These are phyloP conservation scores for Corapipo altera DNA, from an alignment of 2,113 vertebrate species.

Conservation along the genomic window DNA sequence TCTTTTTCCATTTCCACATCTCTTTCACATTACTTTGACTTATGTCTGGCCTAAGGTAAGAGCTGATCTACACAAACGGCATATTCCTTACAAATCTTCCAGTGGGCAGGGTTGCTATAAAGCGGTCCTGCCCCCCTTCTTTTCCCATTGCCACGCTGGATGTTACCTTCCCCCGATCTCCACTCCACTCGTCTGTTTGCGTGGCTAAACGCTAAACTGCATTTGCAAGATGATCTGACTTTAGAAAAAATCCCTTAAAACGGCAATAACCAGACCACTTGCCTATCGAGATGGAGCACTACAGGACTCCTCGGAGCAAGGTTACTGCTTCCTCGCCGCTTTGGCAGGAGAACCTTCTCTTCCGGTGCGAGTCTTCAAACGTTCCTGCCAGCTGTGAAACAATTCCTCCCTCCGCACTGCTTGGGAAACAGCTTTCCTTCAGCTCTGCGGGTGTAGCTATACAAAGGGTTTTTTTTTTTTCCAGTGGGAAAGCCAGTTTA, in stretches of 20 bases:
- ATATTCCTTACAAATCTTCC: neutral
- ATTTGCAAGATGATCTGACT: neutral
- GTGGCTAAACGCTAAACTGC: neutral
- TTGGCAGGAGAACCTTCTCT: neutral
- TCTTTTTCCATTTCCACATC: constrained; percentile 24
- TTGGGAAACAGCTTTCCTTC: neutral
- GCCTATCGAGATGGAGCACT: accelerated
- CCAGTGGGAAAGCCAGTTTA: neutral
- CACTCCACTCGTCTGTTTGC: neutral
- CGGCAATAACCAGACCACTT: neutral
- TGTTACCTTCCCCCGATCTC: neutral
- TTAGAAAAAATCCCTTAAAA: neutral
- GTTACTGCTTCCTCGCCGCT: accelerated
- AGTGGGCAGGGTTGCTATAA: neutral
- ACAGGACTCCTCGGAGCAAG: neutral
- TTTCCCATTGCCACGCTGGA: neutral
- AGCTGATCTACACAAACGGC: neutral
- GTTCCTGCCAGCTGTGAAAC: neutral
- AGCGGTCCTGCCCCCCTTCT: neutral
- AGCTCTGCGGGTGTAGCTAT: neutral
- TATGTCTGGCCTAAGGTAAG: neutral
- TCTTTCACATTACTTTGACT: constrained; percentile 38
- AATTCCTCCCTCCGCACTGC: neutral
- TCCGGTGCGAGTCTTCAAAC: neutral
- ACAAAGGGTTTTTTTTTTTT: neutral